Evolutionary conservation across 1,140 invertebrate genomes (phyloP).

Genomic region (Trypoxylus dichotomus): DNA sequence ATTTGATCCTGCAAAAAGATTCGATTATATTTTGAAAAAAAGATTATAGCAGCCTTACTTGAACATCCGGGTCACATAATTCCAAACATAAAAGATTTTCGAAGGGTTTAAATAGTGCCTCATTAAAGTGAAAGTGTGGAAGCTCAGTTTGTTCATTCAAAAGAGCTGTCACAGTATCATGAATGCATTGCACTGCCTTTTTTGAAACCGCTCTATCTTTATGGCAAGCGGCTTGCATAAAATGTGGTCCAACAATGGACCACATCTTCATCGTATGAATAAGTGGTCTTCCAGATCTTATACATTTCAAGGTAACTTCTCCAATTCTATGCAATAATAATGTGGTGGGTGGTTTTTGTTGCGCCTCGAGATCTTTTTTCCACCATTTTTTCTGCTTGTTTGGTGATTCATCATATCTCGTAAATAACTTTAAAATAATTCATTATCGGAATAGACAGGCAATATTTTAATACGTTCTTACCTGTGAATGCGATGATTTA

Average conservation of each 20-base stretch:
- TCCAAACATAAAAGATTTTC: slow-evolving; percentile 92
- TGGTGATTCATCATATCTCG: slow-evolving; percentile 46
- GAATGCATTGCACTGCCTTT: slow-evolving; percentile 90
- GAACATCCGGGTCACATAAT: slow-evolving; percentile 87
- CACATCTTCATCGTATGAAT: slow-evolving; percentile 89
- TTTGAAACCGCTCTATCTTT: slow-evolving; percentile 87
- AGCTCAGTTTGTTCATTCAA: slow-evolving; percentile 87
- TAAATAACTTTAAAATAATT: slow-evolving; percentile 43
- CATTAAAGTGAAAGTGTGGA: slow-evolving; percentile 93
- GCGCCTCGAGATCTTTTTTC: slow-evolving; percentile 56
- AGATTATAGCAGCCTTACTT: slow-evolving; percentile 59
- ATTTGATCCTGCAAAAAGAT: slow-evolving; percentile 72
- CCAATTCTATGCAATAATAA: slow-evolving; percentile 80
- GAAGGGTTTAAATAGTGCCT: slow-evolving; percentile 91
- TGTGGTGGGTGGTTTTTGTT: slow-evolving; percentile 53
- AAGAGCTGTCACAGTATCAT: slow-evolving; percentile 86
- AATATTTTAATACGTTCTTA: slow-evolving; percentile 37
- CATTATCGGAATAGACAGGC: neutral
- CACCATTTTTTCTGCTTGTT: slow-evolving; percentile 58
- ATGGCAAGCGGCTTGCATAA: slow-evolving; percentile 93
- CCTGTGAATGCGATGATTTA: slow-evolving; percentile 77
- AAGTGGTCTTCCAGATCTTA: slow-evolving; percentile 82
- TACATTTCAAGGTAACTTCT: slow-evolving; percentile 84
- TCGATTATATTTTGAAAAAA: slow-evolving; percentile 44
- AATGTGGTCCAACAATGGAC: slow-evolving; percentile 86